Evolutionary conservation across 2,113 vertebrate genomes (phyloP), one percentile per base, ranked within the genome.

Genomic region (Platycercus adscitus): DNA sequence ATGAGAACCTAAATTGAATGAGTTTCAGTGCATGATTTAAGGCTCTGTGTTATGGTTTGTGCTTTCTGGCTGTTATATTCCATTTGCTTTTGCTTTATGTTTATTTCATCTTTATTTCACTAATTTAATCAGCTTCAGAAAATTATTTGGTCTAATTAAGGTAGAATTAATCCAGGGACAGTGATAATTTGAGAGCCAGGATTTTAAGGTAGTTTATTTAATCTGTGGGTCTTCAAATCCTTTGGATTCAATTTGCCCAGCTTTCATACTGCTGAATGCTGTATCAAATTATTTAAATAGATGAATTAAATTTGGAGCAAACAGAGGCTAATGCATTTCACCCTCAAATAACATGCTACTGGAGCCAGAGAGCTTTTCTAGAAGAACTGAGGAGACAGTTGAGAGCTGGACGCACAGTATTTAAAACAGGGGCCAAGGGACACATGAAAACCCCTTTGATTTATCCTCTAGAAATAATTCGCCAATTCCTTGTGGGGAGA

Each of bases 211-310:
- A 89, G 86, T 95, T 96, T 96, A 94, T 95, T 97, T 95, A 95
- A 94, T 96, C 95, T 93, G 75, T 92, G 85, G 88, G 93, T 93
- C 95, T 92, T 92, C 83, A 93, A 96, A 92, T 86, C 82, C 80
- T 94, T 96, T 94, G 92, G 92, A 96, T 96, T 96, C 88, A 94
- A 92, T 96, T 97, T 93, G 61, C 77, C 65, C 43, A 87, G 91
- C 92, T 95, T 94, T 97, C 92, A 93, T 92, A 65, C 77, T 95
- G 95, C 93, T 94, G 95, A 86, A 94, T 94, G 95, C 49, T 91
- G 52, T 81, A 96, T 96, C 95, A 91, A 96, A 97, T 96, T 96
- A 96, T 96, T 94, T 92, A 96, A 96, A 94, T 86, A 92, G 77
- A 92, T 92, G 92, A 96, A 96, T 96, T 93, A 94, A 93, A 93